Evolutionary conservation across 2,888 invertebrate species (phyloP).

Genomic region (Drosophila falleni): DNA sequence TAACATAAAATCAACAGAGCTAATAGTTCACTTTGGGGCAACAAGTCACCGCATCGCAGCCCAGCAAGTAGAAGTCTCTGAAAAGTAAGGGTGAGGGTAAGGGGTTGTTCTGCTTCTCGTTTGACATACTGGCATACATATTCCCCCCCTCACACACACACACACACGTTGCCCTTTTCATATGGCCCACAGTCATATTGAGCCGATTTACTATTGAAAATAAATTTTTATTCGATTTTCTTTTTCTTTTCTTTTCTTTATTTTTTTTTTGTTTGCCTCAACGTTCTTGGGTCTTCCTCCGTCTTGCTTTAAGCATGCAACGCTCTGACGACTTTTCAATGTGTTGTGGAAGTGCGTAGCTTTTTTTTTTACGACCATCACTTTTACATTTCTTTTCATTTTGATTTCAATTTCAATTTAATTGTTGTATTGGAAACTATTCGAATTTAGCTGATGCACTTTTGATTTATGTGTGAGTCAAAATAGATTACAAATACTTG

Average conservation of each 20-base stretch:
- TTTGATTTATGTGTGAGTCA: slow-evolving; percentile 9
- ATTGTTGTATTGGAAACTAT: slow-evolving; percentile 2
- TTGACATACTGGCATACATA: slow-evolving; percentile 80
- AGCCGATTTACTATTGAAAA: slow-evolving; percentile 83
- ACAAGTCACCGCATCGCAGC: slow-evolving; percentile 38
- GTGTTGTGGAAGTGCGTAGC: slow-evolving; percentile 57
- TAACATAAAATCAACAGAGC: slow-evolving; percentile 81
- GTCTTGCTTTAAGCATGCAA: slow-evolving; percentile 45
- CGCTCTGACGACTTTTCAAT: slow-evolving; percentile 76
- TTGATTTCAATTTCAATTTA: slow-evolving; percentile 37
- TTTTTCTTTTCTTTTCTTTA: slow-evolving; percentile 47
- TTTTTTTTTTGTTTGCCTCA: slow-evolving; percentile 1
- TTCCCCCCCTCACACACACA: slow-evolving; percentile 11
- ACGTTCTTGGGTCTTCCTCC: slow-evolving; percentile 45
- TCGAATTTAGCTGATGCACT: slow-evolving; percentile 2
- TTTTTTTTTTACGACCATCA: slow-evolving; percentile 68
- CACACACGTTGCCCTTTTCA: slow-evolving; percentile 34
- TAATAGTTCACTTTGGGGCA: slow-evolving; percentile 77
- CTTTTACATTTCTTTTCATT: slow-evolving; percentile 46
- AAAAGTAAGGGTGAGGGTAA: not conserved
- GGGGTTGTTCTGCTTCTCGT: slow-evolving; percentile 34
- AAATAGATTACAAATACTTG: slow-evolving; percentile 3
- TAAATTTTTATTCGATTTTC: slow-evolving; percentile 80
- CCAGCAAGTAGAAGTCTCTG: slow-evolving; percentile 8
- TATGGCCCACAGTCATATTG: slow-evolving; percentile 59